Conservation (phyloP, 2,797 vertebrate species). For the Anas acuta region DNA sequence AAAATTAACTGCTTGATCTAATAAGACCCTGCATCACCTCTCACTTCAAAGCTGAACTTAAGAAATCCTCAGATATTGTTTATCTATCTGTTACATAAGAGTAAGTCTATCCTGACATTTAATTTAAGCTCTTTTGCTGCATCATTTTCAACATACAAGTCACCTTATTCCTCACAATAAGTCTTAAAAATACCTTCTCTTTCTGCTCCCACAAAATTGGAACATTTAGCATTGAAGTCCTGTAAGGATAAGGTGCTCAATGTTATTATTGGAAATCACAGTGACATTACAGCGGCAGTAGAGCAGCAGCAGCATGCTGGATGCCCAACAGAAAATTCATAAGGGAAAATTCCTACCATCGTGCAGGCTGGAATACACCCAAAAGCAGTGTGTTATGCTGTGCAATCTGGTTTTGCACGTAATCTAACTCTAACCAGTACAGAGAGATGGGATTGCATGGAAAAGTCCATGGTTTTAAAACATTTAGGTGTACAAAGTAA, state of each 20-base stretch:
- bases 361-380: not conserved
- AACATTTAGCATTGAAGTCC: not conserved
- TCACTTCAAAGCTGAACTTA: not conserved
- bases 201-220: not conserved
- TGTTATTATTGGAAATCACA: not conserved
- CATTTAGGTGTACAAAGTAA: not conserved
- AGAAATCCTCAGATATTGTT: not conserved
- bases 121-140: not conserved
- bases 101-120: not conserved
- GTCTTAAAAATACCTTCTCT: not conserved
- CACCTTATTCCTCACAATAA: not conserved
- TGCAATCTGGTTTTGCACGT: not conserved
- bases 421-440: not conserved
- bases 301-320: not conserved
- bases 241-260: not conserved
- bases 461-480: not conserved
- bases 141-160: not conserved
- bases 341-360: not conserved
- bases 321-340: not conserved
- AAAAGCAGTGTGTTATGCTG: not conserved
- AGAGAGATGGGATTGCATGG: not conserved
- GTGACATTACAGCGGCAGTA: not conserved
- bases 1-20: not conserved
- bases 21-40: not conserved
- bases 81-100: not conserved